These are phyloP conservation scores for Drosophila lutescens DNA, from an alignment of 2,888 invertebrate species.

Conservation along the genomic window DNA sequence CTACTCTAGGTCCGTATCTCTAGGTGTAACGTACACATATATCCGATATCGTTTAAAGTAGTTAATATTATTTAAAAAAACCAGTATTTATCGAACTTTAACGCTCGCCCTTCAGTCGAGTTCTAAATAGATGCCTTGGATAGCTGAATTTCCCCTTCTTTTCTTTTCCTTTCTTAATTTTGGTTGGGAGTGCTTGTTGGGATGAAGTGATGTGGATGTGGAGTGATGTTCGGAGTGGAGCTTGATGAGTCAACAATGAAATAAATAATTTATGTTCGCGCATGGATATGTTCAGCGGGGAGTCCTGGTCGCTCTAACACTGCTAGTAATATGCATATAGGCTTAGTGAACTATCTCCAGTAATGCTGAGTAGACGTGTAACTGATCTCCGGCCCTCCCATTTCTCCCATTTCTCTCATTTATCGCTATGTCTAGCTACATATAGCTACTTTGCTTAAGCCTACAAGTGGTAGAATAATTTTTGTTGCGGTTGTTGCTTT, in stretches of 20 bases:
- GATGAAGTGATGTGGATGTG: constrained; percentile 14
- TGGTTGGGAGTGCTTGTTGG: constrained; percentile 14
- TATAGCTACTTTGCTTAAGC: constrained; percentile 61
- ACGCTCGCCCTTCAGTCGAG: constrained; percentile 77
- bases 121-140: constrained; percentile 51
- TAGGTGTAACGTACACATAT: constrained; percentile 66
- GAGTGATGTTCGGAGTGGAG: constrained; percentile 9
- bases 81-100: constrained; percentile 79
- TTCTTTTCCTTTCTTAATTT: background rate
- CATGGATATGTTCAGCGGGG: constrained; percentile 71
- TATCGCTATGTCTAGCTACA: constrained; percentile 40
- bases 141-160: constrained; percentile 19
- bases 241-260: constrained; percentile 73
- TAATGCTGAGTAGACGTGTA: constrained; percentile 65
- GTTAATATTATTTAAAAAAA: constrained; percentile 54
- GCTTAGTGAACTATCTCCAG: constrained; percentile 52
- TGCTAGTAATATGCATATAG: constrained; percentile 55
- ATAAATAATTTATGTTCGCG: constrained; percentile 79
- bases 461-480: constrained; percentile 52
- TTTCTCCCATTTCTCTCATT: too few relatives aligned
- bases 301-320: constrained; percentile 49
- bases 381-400: constrained; percentile 45
- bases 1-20: constrained; percentile 64
- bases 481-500: constrained; percentile 43
- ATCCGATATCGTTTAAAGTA: constrained; percentile 61